Conservation (phyloP, 2,113 vertebrate species). For the Murina feae region DNA sequence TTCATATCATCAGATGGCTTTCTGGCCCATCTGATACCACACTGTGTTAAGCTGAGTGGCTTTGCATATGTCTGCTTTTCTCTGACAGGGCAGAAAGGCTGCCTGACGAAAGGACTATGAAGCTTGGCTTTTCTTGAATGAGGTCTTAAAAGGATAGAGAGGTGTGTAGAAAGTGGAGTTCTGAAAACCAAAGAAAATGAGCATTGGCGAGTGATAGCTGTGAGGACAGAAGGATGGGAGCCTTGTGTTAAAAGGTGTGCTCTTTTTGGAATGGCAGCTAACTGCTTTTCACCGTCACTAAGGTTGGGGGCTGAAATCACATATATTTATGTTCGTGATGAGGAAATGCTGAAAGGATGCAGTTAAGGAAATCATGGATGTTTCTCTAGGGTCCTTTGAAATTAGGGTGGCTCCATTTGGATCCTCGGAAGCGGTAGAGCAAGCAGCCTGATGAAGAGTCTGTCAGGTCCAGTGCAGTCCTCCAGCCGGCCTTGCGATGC, state of each 20-base stretch:
- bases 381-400: slow-evolving; percentile 31
- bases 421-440: neutral
- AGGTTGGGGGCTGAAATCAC: neutral
- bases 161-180: slow-evolving; percentile 11
- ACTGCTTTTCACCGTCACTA: neutral
- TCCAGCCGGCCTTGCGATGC: neutral
- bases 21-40: neutral
- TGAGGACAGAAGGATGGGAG: neutral
- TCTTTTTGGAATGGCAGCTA: neutral
- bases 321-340: neutral
- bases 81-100: slow-evolving; percentile 38
- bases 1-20: neutral
- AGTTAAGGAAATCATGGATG: neutral
- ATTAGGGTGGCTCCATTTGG: neutral
- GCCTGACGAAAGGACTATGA: slow-evolving; percentile 52
- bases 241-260: neutral
- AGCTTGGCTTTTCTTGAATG: slow-evolving; percentile 1
- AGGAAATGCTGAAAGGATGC: neutral
- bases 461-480: neutral
- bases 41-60: neutral
- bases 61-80: neutral
- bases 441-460: neutral
- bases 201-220: neutral
- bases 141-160: slow-evolving; percentile 10
- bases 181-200: neutral